Conservation (phyloP, 1,140 invertebrate species). For the Anastrepha obliqua region DNA sequence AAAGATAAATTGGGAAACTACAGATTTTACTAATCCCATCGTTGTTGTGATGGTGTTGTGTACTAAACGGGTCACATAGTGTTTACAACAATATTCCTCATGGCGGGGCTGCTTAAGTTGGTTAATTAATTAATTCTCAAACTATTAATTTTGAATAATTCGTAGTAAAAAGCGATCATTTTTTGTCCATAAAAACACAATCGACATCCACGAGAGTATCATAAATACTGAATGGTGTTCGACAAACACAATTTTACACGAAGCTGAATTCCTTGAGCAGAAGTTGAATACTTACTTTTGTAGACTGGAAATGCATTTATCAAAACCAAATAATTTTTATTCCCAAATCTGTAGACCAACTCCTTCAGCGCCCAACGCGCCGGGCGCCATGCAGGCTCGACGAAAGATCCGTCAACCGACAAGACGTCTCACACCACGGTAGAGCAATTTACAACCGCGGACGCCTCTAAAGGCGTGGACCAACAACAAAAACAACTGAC, state of each 20-base stretch:
- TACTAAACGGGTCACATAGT: too few relatives aligned
- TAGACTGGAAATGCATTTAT: not conserved
- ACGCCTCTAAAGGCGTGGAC: slow-evolving; percentile 57
- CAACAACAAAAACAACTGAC: slow-evolving; percentile 53
- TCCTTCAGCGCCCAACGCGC: not conserved
- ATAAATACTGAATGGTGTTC: not conserved
- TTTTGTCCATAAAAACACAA: too few relatives aligned
- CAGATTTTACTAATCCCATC: too few relatives aligned
- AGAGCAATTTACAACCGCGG: slow-evolving; percentile 49
- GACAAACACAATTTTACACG: not conserved
- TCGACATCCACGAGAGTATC: not conserved
- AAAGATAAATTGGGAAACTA: too few relatives aligned
- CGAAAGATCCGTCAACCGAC: slow-evolving; percentile 43
- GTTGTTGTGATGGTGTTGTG: too few relatives aligned
- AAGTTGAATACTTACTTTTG: not conserved
- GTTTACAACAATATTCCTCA: too few relatives aligned
- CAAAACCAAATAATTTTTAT: not conserved
- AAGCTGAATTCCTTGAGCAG: not conserved
- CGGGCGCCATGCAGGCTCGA: slow-evolving; percentile 32
- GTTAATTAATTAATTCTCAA: not conserved
- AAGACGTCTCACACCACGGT: slow-evolving; percentile 56
- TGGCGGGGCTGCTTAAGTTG: not conserved
- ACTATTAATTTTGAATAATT: not conserved
- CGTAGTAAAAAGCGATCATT: not conserved
- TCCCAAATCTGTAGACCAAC: not conserved